phyloP scores from a whole-genome alignment of 1,140 invertebrate species.

The Araneus ventricosus region DNA sequence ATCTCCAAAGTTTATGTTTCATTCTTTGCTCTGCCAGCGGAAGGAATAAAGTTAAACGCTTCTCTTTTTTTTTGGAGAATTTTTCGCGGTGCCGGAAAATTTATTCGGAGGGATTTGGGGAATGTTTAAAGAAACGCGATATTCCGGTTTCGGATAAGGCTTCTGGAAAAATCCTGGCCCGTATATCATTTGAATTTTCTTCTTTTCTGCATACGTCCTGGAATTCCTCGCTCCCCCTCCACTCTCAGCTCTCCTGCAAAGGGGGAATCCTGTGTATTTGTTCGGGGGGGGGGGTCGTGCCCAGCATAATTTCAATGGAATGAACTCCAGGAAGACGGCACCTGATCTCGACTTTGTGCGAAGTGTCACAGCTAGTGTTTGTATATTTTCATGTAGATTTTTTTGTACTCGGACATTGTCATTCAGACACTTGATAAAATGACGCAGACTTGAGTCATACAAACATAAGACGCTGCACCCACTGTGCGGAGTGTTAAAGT shows the following conservation, averaged over 20 bases:
- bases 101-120: conserved; percentile 40
- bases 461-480: no score
- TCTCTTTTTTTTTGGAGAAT: background rate
- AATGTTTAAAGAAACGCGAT: conserved; percentile 65
- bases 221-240: background rate
- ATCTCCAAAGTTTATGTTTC: conserved; percentile 66
- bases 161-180: conserved; percentile 45
- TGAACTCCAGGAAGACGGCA: background rate
- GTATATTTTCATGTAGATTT: no score
- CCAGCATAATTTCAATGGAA: background rate
- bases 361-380: no score
- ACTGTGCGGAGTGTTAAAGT: no score
- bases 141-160: conserved; percentile 67
- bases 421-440: no score
- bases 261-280: background rate
- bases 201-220: background rate
- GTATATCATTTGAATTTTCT: conserved; percentile 67
- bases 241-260: background rate
- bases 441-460: no score
- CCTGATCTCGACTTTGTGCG: no score
- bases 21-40: conserved; percentile 32
- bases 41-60: conserved; percentile 63
- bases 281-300: background rate
- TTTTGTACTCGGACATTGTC: no score
- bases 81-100: conserved; percentile 40